These are phyloP conservation scores for Erebia aethiops DNA, from an alignment of 2,888 invertebrate species.

Conservation along the genomic window DNA sequence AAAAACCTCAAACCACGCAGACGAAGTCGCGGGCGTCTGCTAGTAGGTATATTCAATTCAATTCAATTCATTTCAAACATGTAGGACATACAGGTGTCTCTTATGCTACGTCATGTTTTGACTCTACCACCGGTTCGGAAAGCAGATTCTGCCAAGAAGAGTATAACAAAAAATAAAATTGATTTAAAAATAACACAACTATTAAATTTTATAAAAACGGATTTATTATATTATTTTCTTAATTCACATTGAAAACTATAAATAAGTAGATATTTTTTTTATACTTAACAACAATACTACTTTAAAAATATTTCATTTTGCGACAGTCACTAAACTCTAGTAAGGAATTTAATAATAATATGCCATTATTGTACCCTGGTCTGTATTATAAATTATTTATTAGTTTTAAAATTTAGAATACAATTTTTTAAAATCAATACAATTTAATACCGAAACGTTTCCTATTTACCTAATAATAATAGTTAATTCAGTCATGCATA, in stretches of 20 bases:
- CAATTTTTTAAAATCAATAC: conserved; percentile 11
- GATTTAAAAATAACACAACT: conserved; percentile 1
- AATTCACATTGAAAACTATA: conserved; percentile 28
- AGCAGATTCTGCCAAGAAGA: no score
- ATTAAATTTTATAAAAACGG: conserved; percentile 24
- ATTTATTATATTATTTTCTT: conserved; percentile 27
- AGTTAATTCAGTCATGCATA: conserved; percentile 15
- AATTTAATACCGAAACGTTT: conserved; percentile 15
- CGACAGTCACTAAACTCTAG: conserved; percentile 17
- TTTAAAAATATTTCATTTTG: conserved; percentile 29
- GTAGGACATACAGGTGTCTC: no score
- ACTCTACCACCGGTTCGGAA: no score
- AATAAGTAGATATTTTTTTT: conserved; percentile 29
- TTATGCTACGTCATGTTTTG: no score
- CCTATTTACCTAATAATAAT: background rate
- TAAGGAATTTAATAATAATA: conserved; percentile 19
- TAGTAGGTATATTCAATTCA: no score
- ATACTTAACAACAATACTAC: conserved; percentile 34
- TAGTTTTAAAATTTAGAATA: conserved; percentile 2
- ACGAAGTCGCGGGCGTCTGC: no score
- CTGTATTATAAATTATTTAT: conserved; percentile 6
- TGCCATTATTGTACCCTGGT: conserved; percentile 32
- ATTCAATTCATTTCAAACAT: no score
- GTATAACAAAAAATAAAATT: background rate
- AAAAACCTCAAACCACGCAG: no score